Percentiles rank a stretch among this genome's conserved stretches.
These are phyloP conservation scores for Nasalis larvatus DNA, from an alignment of 2,113 vertebrate genomes.

Conservation along the genomic window DNA sequence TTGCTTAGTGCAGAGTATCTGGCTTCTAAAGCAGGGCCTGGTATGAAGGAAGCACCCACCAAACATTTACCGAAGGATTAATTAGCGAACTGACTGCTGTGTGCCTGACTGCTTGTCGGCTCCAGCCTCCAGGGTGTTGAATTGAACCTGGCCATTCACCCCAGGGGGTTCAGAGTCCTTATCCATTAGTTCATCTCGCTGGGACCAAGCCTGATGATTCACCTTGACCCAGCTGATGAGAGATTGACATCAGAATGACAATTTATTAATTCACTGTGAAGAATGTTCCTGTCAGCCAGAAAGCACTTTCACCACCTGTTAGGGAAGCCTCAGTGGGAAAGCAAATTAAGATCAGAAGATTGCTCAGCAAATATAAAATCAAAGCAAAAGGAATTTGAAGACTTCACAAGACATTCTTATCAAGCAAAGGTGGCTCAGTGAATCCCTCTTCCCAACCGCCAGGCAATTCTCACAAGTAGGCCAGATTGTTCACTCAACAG, in stretches of 20 bases:
- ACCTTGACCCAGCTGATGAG: not conserved
- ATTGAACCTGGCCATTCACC: not conserved
- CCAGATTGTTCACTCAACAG: not conserved
- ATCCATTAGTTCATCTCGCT: not conserved
- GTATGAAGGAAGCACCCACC: not conserved
- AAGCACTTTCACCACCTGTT: not conserved
- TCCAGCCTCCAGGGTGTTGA: not conserved
- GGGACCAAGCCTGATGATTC: not conserved
- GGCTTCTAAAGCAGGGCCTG: not conserved
- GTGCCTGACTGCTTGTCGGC: not conserved
- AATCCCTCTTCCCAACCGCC: not conserved
- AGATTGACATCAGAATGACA: not conserved
- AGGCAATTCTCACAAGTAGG: not conserved
- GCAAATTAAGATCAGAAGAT: conserved; percentile 46
- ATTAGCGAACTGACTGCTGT: not conserved
- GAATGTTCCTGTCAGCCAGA: not conserved
- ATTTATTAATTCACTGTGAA: conserved; percentile 4
- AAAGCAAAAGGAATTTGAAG: not conserved
- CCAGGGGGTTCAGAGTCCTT: not conserved
- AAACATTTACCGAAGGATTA: not conserved
- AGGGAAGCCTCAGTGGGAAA: not conserved
- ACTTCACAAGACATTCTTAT: conserved; percentile 43
- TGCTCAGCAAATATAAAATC: conserved; percentile 20
- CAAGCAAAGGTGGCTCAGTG: not conserved
- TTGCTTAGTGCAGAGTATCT: not conserved